phyloP scores from a whole-genome alignment of 2,797 vertebrate species.

The Oceanodroma leucorhoa region DNA sequence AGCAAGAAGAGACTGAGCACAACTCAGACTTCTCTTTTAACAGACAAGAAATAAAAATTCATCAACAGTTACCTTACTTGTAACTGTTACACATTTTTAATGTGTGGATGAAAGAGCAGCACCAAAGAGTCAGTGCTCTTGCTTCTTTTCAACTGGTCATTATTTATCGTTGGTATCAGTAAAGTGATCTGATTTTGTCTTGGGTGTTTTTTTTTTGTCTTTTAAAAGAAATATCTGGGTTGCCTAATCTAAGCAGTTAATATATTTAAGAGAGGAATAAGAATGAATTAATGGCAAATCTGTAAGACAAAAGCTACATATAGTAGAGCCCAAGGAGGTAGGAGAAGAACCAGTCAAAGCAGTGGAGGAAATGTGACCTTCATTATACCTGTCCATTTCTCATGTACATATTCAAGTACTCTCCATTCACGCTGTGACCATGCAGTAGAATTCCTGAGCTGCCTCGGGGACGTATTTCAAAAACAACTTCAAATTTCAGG shows the following conservation, averaged over 20 bases:
- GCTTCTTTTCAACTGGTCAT: not conserved
- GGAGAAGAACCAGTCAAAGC: not conserved
- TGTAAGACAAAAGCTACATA: not conserved
- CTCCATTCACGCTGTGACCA: conserved; percentile 77
- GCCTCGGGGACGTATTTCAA: conserved; percentile 92
- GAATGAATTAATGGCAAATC: not conserved
- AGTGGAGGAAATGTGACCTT: not conserved
- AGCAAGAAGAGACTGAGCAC: not conserved
- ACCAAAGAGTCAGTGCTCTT: not conserved
- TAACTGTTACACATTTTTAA: not conserved
- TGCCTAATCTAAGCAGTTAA: not conserved
- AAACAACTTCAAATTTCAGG: conserved; percentile 85
- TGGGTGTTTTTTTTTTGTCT: not conserved
- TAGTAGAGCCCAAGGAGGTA: not conserved
- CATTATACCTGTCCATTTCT: conserved; percentile 83
- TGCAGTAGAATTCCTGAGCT: conserved; percentile 88
- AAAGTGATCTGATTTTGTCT: not conserved
- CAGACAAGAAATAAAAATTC: not conserved
- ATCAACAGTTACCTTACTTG: not conserved
- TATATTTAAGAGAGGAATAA: not conserved
- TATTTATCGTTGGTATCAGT: not conserved
- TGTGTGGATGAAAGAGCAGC: not conserved
- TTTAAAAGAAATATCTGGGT: not conserved
- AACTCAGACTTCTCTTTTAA: not conserved
- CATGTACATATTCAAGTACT: conserved; percentile 86